These are phyloP conservation scores for Conchocele bisecta DNA, from an alignment of 2,888 invertebrate genomes.

Conservation along the genomic window DNA sequence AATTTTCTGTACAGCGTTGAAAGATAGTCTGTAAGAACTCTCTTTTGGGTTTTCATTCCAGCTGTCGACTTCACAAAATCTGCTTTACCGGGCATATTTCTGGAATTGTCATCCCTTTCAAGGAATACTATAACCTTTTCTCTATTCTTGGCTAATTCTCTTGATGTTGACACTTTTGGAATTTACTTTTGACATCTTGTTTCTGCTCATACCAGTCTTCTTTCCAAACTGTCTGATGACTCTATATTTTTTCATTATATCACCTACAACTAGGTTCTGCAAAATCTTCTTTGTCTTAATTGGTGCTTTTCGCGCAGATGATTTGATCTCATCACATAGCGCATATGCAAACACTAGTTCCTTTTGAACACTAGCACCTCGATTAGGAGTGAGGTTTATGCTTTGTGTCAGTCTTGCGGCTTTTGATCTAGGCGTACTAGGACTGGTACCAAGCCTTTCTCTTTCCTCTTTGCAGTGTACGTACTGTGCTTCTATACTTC, in stretches of 20 bases:
- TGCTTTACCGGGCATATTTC: conserved; percentile 22
- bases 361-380: neutral
- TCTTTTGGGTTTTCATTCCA: neutral
- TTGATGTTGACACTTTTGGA: neutral
- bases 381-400: conserved; percentile 16
- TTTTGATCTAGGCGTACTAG: conserved; percentile 16
- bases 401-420: neutral
- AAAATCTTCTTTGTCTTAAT: too few relatives aligned
- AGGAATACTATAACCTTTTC: neutral
- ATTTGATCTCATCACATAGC: conserved; percentile 14
- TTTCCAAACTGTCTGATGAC: neutral
- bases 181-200: neutral
- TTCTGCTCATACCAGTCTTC: conserved; percentile 14
- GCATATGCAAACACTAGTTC: conserved; percentile 11
- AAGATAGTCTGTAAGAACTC: neutral
- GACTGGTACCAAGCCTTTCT: conserved; percentile 1
- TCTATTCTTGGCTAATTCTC: conserved; percentile 3
- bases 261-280: conserved; percentile 17
- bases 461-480: conserved; percentile 3
- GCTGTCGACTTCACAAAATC: neutral
- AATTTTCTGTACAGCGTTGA: conserved; percentile 9
- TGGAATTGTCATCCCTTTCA: neutral
- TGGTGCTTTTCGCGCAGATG: too few relatives aligned
- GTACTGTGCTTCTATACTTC: conserved; percentile 5
- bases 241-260: conserved; percentile 7